Evolutionary conservation across 2,888 invertebrate genomes (phyloP), one percentile per base, ranked within the genome.

Genomic region (Trissolcus japonicus): DNA sequence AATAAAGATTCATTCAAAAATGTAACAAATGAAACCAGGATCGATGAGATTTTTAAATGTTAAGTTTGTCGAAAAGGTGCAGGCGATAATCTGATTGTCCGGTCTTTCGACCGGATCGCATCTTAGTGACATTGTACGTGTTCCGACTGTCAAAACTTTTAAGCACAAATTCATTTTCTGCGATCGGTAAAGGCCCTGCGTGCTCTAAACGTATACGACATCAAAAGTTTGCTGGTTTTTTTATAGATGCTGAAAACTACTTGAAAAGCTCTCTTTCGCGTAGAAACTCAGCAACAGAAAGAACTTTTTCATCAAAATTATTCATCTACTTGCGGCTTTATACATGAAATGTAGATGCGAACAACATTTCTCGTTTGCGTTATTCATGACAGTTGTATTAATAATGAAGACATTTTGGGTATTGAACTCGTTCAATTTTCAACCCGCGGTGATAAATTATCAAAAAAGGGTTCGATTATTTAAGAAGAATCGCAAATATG

Each of bases 211-310:
- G 72, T 65, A 25, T 25, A 35, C 35, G 66, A 55, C 68, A 66
- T 69, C 73, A 65, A 57, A 78, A 78, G 78, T 78, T 25, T 78
- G 74, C 35, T 35, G 35, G 69, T 57, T 78, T 50, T 65, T 78
- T 78, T 78, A 71, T 63, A 75, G 74, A 75, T 48, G 57, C 71
- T 60, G 57, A 61, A 66, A 75, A 75, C 71, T 71, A 78, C 78
- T 78, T 71, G 74, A 66, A 69, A 67, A 78, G 71, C 71, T 74
- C 71, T 74, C 71, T 78, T 78, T 78, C 78, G 62, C 74, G 62
- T 21, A 71, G 78, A 65, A 66, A 71, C 69, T 63, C 73, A 43
- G 73, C 68, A 60, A 66, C 68, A 65, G 69, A 68, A 62, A 77
- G 55, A 77, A 73, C 72, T 77, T 73, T 65, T 66, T 74, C 74